Base-by-base conservation (phyloP, 2,888 invertebrate species). In the Hirtodrosophila trivittata region DNA sequence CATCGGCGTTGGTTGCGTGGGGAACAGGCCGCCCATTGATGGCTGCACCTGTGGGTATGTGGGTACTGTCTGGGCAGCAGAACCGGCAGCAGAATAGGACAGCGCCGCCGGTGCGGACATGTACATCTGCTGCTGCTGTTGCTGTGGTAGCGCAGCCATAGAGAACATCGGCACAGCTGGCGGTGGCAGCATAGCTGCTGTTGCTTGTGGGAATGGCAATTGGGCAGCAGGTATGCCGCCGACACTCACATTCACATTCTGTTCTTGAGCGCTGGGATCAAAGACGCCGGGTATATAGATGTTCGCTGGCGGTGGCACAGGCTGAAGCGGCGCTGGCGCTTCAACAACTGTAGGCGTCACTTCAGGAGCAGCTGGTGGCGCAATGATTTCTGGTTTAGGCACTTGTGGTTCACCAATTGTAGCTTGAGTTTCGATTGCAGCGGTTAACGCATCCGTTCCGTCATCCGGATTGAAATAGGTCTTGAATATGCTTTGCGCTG, bases 41-140 rank as follows among this genome's bases (percentile, higher is more conserved):
- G 89, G 83, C 47, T 90, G 90, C 25, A 89, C 89, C 70, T 90
- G 90, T n/a, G 90, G 90, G 77, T 90, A 90, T 25, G 90, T 89
- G 10, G 89, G 86, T 58, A 89, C 89, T 6, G 90, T 91, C 59
- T 89, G 90, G 3, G 87, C 82, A 33, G 69, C 51, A 6, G 66
- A 45, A 1, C 54, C 67, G 8, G 72, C 71, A 16, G 88, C 70
- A 14, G 88, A 87, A 71, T 89, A 89, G 16, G 88, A 88, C n/a
- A 88, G 66, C 3, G 81, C 52, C 13, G 86, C 68, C 32, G 89
- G 83, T 50, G 89, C 83, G n/a, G 86, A 85, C 88, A 89, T 89
- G 26, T 89, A 89, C 7, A 85, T 75, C 43, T 87, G 87, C 45
- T 87, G 84, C 10, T 78, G 70, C 3, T 82, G 82, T 28, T 70